Conservation (phyloP, 1,140 invertebrate genomes). For the Mycetomoellerius zeteki region DNA sequence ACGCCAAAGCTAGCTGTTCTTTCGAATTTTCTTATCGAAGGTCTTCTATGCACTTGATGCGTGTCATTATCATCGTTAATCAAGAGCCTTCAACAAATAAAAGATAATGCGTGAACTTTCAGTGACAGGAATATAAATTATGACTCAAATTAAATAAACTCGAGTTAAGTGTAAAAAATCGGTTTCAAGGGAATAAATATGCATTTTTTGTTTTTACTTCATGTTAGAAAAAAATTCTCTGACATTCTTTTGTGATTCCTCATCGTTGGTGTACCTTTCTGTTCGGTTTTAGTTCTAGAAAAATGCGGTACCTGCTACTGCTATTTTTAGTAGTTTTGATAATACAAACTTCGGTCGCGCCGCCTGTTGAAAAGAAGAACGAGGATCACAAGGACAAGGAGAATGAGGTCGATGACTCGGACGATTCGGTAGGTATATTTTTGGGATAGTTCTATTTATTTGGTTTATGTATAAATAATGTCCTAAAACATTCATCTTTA, state of each 20-base stretch:
- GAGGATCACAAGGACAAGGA: constrained; percentile 64
- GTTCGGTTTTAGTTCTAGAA: constrained; percentile 14
- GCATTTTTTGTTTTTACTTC: background rate
- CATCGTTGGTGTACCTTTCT: background rate
- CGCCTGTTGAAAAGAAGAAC: constrained; percentile 81
- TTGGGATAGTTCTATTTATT: background rate
- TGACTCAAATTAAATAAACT: background rate
- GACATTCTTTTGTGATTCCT: background rate
- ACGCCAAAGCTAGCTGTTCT: background rate
- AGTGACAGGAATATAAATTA: background rate
- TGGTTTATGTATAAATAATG: background rate
- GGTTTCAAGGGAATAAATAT: background rate
- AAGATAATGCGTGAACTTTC: background rate
- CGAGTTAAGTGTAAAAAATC: background rate
- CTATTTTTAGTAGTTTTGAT: constrained; percentile 67
- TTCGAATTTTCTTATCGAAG: background rate
- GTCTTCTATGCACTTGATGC: background rate
- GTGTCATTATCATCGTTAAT: background rate
- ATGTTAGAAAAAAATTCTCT: background rate
- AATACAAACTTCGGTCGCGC: constrained; percentile 80
- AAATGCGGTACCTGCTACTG: constrained; percentile 68
- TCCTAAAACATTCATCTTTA: constrained; percentile 44
- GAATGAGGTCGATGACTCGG: constrained; percentile 66
- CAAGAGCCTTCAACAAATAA: background rate
- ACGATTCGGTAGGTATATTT: constrained; percentile 68